A percentile compares a stretch with the other conserved stretches of the same genome.
Conservation (phyloP, 2,113 vertebrate genomes). For the Neotoma lepida region DNA sequence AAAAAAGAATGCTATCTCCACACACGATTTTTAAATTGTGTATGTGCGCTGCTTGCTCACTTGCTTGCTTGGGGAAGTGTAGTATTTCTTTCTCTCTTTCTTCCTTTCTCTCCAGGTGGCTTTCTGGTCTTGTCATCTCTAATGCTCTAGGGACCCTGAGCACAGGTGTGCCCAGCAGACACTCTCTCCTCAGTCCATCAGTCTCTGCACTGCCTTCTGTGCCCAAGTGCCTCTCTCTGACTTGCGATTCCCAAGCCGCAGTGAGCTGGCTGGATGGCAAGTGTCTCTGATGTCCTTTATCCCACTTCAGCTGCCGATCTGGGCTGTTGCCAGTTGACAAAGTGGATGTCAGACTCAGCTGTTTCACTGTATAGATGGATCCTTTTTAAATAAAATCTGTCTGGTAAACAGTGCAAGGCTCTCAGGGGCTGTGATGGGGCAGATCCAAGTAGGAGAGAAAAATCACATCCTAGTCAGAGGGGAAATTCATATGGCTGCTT, state of each 20-base stretch:
- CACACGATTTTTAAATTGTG: not conserved
- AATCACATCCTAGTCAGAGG: not conserved
- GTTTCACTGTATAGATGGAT: slow-evolving; percentile 52
- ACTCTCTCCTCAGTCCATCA: not conserved
- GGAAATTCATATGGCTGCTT: not conserved
- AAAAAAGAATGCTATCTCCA: not conserved
- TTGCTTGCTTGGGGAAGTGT: not conserved
- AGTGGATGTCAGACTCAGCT: slow-evolving; percentile 64
- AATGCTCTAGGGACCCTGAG: not conserved
- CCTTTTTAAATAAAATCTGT: slow-evolving; percentile 68
- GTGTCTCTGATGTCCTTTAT: not conserved
- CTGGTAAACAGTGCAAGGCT: slow-evolving; percentile 3
- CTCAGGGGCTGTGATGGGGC: not conserved
- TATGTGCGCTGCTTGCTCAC: not conserved
- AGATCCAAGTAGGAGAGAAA: not conserved
- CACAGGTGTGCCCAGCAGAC: not conserved
- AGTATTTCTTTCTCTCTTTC: not conserved
- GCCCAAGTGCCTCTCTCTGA: not conserved
- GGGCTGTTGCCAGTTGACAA: slow-evolving; percentile 62
- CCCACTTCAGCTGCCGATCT: slow-evolving; percentile 14
- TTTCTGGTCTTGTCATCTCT: slow-evolving; percentile 14
- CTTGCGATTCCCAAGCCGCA: not conserved
- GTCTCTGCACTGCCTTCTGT: not conserved
- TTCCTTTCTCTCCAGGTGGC: not conserved
- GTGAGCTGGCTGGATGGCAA: not conserved